Evolutionary conservation across 1,140 invertebrate genomes (phyloP).

Genomic region (Aporrectodea caliginosa): DNA sequence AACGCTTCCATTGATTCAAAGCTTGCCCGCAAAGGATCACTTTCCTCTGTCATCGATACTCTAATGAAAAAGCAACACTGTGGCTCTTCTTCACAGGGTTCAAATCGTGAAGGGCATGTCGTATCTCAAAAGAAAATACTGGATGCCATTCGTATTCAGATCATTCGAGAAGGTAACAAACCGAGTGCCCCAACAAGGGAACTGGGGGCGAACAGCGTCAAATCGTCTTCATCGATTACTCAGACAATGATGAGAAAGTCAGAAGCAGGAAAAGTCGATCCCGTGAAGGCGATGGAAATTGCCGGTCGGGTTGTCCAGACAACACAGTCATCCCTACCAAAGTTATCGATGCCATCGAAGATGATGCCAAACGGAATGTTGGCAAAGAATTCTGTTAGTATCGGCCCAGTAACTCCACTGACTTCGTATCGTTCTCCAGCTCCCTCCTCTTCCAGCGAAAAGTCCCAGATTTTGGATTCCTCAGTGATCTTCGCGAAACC

Average conservation of each 20-base stretch:
- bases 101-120: neutral
- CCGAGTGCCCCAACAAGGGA: neutral
- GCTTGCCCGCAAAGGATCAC: slow-evolving; percentile 24
- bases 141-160: slow-evolving; percentile 30
- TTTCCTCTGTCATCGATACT: slow-evolving; percentile 81
- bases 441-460: too few species aligned
- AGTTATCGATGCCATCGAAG: too few species aligned
- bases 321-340: too few species aligned
- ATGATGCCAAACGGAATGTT: too few species aligned
- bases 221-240: too few species aligned
- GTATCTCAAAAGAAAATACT: slow-evolving; percentile 14
- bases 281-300: neutral
- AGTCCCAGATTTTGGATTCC: too few species aligned
- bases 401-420: too few species aligned
- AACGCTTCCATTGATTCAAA: neutral
- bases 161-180: slow-evolving; percentile 19
- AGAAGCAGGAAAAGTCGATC: neutral
- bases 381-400: too few species aligned
- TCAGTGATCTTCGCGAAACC: too few species aligned
- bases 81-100: neutral
- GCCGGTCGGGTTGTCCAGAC: too few species aligned
- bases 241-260: neutral
- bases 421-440: too few species aligned
- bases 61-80: slow-evolving; percentile 55
- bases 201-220: neutral